Evolutionary conservation across 2,888 invertebrate genomes (phyloP), one percentile per base, ranked within the genome.

Genomic region (Agrochola macilenta): DNA sequence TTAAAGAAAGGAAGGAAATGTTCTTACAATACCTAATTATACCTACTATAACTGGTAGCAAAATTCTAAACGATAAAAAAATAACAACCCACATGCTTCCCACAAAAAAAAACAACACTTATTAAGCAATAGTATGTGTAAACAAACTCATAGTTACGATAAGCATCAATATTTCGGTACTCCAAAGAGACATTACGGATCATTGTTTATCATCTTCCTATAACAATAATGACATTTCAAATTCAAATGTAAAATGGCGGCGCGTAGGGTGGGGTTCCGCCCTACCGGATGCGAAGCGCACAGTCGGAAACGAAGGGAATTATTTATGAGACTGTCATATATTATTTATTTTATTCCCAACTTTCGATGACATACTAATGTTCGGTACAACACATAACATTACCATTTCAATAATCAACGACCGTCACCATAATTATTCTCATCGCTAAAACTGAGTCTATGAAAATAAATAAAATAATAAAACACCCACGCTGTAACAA

Each of bases 201-300:
- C 82, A 87, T 84, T 86, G 84, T 87, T 89, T 83, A 89, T 89
- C 84, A 86, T 87, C 91, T 90, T 90, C 89, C 88, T 90, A 91
- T 92, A 89, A 89, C 91, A 92, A 92, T 92, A 91, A 90, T 90
- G 87, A 90, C 92, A 94, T 94, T 93, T 92, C 89, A 87, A 90
- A 92, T 91, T 89, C 89, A 88, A 93, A 94, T 93, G 92, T 92
- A 95, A 95, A 92, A 95, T 95, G 95, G 95, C 95, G 93, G 88
- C 92, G 88, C 81, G 26, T 81, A 87, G 82, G 86, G 89, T 93
- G 92, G 96, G 95, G 95, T 94, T 93, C 83, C 93, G 91, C 95
- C 96, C 94, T 90, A 90, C 93, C 94, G 94, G 94, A 94, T 91
- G 90, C 90, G 84, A 88, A 87, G 86, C 91, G 90, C 88, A 91